A percentile compares a stretch with the other conserved stretches of the same genome.
These are phyloP conservation scores for Lates calcarifer DNA, from an alignment of 2,113 vertebrate species.

Conservation along the genomic window DNA sequence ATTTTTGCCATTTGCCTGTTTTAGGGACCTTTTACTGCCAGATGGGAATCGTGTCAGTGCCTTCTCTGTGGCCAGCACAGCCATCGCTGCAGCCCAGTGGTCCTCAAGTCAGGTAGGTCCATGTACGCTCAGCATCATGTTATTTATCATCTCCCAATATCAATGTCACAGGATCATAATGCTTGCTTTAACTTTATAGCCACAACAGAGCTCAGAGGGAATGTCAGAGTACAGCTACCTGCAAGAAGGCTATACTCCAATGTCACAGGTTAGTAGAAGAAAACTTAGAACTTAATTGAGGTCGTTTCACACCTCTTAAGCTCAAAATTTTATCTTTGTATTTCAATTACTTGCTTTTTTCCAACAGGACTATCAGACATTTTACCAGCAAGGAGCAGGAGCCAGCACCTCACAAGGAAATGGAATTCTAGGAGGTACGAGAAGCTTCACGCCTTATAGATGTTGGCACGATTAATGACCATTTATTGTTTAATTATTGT, in stretches of 20 bases:
- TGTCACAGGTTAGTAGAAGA: slow-evolving; percentile 87
- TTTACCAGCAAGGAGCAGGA: slow-evolving; percentile 88
- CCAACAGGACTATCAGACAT: slow-evolving; percentile 90
- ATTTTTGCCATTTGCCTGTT: slow-evolving; percentile 5
- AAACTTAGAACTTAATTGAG: background rate
- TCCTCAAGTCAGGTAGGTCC: slow-evolving; percentile 94
- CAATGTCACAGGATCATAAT: background rate
- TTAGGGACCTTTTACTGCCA: slow-evolving; percentile 93
- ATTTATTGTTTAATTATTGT: background rate
- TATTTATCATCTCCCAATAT: background rate
- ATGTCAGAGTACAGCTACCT: slow-evolving; percentile 92
- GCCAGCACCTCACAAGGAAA: slow-evolving; percentile 88
- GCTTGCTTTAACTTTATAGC: slow-evolving; percentile 76
- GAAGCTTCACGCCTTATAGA: background rate
- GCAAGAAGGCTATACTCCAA: slow-evolving; percentile 91
- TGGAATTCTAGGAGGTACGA: slow-evolving; percentile 85
- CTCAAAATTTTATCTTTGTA: background rate
- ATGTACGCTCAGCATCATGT: background rate
- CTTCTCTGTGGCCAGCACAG: slow-evolving; percentile 97
- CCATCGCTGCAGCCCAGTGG: slow-evolving; percentile 99
- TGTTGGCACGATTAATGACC: background rate
- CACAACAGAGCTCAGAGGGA: slow-evolving; percentile 90
- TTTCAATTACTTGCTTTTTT: background rate
- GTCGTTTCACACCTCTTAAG: background rate
- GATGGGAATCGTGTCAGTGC: slow-evolving; percentile 97